A percentile compares a stretch with the other conserved stretches of the same genome.
Evolutionary conservation across 2,113 vertebrate species (phyloP).

Genomic region (Halcyon senegalensis): DNA sequence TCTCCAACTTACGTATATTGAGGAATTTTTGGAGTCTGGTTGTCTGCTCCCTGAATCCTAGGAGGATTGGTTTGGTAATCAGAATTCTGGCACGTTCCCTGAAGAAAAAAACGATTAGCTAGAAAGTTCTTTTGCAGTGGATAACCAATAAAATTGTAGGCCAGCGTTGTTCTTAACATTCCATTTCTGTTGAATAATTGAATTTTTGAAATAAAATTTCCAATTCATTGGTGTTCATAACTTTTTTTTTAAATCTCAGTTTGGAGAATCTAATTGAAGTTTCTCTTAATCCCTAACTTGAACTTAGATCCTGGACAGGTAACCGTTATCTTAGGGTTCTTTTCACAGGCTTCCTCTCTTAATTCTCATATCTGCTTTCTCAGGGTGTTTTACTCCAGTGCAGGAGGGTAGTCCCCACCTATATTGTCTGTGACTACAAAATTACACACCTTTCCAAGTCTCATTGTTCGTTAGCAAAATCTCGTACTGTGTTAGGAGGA

Average conservation of each 20-base stretch:
- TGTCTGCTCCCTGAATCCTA: background rate
- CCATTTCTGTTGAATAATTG: background rate
- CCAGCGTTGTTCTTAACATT: background rate
- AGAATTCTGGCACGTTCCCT: accelerated
- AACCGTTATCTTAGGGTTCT: background rate
- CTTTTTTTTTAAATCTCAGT: background rate
- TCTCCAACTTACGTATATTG: accelerated
- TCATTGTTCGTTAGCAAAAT: background rate
- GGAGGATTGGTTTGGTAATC: accelerated
- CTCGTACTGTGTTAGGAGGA: too few relatives aligned
- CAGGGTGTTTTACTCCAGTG: background rate
- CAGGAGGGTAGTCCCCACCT: background rate
- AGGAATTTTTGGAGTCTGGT: too few relatives aligned
- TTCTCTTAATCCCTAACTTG: background rate
- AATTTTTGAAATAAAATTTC: background rate
- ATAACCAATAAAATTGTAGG: background rate
- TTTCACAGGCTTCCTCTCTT: background rate
- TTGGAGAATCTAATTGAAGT: background rate
- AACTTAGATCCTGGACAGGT: background rate
- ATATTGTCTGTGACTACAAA: background rate
- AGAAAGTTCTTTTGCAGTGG: background rate
- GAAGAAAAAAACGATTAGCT: background rate
- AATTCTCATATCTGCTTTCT: background rate
- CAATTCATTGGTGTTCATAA: background rate
- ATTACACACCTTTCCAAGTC: background rate